Base-by-base conservation (phyloP, 2,888 invertebrate genomes). In the Xestia sexstrigata region DNA sequence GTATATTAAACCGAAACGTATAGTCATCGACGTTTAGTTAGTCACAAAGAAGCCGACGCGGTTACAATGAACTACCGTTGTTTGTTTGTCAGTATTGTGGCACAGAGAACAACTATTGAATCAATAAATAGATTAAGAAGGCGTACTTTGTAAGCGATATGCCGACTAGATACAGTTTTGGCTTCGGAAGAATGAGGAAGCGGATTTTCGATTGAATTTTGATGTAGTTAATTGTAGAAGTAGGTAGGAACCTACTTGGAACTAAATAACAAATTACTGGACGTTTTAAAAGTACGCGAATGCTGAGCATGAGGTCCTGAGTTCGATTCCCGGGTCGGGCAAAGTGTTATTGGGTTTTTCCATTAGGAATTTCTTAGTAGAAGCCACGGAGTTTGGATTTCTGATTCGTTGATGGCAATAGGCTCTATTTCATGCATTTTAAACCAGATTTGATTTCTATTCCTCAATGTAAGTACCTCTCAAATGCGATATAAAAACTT, bases 71-170 rank as follows among this genome's bases (percentile, higher is more conserved):
- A 92, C 94, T 93, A 93, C 94, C 91, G 93, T 92, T 93, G 92
- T 93, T 94, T 93, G 92, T 91, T 93, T 89, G 91, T 84, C 60
- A 80, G 82, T 83, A 88, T 90, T 89, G 90, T 90, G 90, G 88
- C 87, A 80, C 84, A 74, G 78, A 82, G 83, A 79, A 88, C 89
- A 83, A 89, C 92, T 91, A 93, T 95, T 94, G 92, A 95, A 95
- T 95, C 94, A 93, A 93, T 96, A 95, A 95, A 95, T 93, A 95
- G 93, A 95, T 96, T 95, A 95, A 91, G 90, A 95, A 91, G 89
- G 88, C 89, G 88, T 91, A 62, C 94, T 95, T 94, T 95, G 96
- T 91, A 95, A 96, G 88, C 88, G 95, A 96, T 96, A 95, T 84
- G 92, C 93, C 93, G 93, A 89, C 91, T 85, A 85, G 85, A 89